Evolutionary conservation across 2,797 vertebrate species (phyloP).

Genomic region (Danio tinwini): DNA sequence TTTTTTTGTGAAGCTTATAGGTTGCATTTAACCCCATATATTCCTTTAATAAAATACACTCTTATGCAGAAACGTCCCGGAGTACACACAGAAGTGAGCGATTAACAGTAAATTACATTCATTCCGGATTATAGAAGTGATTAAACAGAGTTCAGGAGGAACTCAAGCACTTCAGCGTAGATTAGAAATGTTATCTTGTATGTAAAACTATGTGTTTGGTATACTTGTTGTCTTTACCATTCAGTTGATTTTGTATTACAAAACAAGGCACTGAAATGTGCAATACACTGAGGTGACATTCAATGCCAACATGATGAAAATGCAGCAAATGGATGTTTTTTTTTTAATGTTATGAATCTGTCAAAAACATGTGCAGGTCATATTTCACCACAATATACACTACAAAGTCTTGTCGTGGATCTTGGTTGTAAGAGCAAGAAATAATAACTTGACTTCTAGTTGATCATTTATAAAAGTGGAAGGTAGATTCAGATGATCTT

Average conservation of each 20-base stretch:
- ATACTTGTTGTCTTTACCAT: slow-evolving; percentile 29
- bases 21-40: slow-evolving; percentile 2
- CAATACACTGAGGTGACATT: slow-evolving; percentile 32
- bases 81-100: neutral
- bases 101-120: slow-evolving; percentile 16
- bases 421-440: neutral
- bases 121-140: slow-evolving; percentile 4
- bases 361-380: neutral
- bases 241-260: slow-evolving; percentile 47
- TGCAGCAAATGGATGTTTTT: neutral
- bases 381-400: neutral
- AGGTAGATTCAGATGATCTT: too few relatives aligned
- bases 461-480: too few relatives aligned
- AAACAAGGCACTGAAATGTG: slow-evolving; percentile 55
- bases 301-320: neutral
- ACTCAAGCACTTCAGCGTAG: slow-evolving; percentile 21
- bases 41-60: slow-evolving; percentile 24
- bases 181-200: slow-evolving; percentile 31
- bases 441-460: neutral
- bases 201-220: slow-evolving; percentile 49
- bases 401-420: too few relatives aligned
- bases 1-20: neutral
- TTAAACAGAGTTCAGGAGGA: slow-evolving; percentile 10
- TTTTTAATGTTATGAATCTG: neutral
- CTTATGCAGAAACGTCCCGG: neutral